Evolutionary conservation across 2,113 vertebrate species (phyloP), one percentile per base, ranked within the genome.

Genomic region (Forbesichthys agassizii): DNA sequence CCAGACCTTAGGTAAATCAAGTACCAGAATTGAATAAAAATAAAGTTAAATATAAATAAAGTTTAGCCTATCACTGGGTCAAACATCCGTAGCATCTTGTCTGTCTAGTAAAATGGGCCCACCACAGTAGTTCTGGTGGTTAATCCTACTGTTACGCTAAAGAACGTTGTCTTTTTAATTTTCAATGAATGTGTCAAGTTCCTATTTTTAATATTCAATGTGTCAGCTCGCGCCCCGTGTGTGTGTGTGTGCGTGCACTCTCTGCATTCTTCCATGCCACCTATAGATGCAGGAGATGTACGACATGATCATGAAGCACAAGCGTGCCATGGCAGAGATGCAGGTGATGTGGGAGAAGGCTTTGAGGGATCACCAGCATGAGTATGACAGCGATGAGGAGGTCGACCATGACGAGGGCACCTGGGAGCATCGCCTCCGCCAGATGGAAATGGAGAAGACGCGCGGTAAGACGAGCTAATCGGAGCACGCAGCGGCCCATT

Each of bases 381-480:
- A 95, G 80, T 99, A 99, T 0, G 98, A 99, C 93, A 98, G 96
- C 0, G 98, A 99, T 0, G 98, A 99, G 81, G 98, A 99, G 71
- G 93, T 99, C 46, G 98, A 99, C 77, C 83, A 91, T 0, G 85
- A 94, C 48, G 90, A 90, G 2, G 98, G 98, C 0, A 99, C 97
- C 2, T 99, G 98, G 98, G 98, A 99, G 74, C 98, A 99, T 82
- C 94, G 94, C n/a, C 93, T 99, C 1, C 87, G 97, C 6, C 91
- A 95, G 74, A 96, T 99, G 98, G 98, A 99, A 89, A 99, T 99
- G 98, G 98, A 99, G 79, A 98, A 98, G 83, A 99, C 97, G 0
- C 92, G 96, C 5, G 95, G 96, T 99, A 71, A 4, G 86, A 18
- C 33, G 36, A 48, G 61, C 49, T 12, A 3, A 9, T n/a, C 46